Percentiles rank a stretch among this genome's conserved stretches.
Conservation (phyloP, 2,113 vertebrate species). For the Ramphastos sulfuratus region DNA sequence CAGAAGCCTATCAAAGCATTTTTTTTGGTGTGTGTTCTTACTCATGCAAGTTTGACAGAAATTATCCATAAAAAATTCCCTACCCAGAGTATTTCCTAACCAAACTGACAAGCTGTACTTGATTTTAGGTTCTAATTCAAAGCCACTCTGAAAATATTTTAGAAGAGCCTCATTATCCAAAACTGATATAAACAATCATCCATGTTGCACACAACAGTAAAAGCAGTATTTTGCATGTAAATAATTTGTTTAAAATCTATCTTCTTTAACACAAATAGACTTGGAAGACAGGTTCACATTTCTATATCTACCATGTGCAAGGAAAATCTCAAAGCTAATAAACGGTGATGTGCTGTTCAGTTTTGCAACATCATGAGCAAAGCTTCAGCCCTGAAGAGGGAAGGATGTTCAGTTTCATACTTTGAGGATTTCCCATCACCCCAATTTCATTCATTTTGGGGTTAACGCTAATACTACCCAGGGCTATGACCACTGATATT, state of each 20-base stretch:
- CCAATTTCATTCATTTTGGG: neutral
- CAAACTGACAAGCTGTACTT: neutral
- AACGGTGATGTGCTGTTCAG: neutral
- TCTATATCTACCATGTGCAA: neutral
- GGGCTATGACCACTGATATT: neutral
- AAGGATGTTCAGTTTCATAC: neutral
- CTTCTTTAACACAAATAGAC: neutral
- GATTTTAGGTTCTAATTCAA: neutral
- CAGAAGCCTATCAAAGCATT: neutral
- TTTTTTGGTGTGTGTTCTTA: neutral
- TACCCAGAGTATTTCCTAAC: neutral
- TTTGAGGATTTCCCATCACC: neutral
- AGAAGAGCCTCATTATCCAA: neutral
- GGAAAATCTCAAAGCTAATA: neutral
- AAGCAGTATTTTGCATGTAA: neutral
- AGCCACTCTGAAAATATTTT: constrained; percentile 1
- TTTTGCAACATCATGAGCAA: neutral
- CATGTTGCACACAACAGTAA: neutral
- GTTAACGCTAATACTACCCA: neutral
- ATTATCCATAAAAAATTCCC: neutral
- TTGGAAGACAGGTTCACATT: neutral
- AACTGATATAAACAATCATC: neutral
- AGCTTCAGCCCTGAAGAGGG: neutral
- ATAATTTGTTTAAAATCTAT: neutral
- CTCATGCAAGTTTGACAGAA: neutral